Evolutionary conservation across 2,797 vertebrate genomes (phyloP).

Genomic region (Pachyuromys duprasi): DNA sequence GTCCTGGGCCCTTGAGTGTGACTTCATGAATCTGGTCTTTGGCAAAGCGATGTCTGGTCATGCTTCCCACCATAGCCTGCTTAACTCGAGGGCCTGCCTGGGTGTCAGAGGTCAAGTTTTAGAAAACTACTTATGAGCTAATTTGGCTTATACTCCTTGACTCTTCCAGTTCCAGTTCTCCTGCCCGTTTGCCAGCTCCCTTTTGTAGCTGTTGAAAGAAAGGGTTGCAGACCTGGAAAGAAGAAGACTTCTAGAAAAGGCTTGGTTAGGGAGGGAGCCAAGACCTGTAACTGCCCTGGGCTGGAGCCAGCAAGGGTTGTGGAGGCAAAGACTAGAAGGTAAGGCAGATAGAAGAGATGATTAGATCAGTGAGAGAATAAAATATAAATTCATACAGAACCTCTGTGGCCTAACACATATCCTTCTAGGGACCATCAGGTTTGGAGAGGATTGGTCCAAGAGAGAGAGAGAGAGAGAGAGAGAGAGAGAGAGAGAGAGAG

Average conservation of each 20-base stretch:
- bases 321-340: background rate
- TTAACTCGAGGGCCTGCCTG: background rate
- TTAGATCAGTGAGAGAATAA: background rate
- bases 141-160: background rate
- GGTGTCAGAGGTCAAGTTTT: background rate
- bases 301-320: background rate
- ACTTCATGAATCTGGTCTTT: background rate
- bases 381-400: conserved; percentile 5
- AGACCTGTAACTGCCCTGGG: background rate
- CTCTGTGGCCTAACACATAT: conserved; percentile 23
- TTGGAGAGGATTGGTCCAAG: conserved; percentile 56
- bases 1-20: background rate
- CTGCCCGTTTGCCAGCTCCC: background rate
- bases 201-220: background rate
- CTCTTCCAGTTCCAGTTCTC: background rate
- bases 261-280: background rate
- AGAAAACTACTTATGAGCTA: background rate
- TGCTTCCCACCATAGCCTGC: background rate
- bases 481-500: too few relatives aligned
- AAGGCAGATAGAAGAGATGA: background rate
- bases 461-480: background rate
- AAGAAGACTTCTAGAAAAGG: background rate
- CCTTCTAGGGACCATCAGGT: conserved; percentile 55
- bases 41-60: background rate
- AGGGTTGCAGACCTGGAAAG: background rate